phyloP scores from a whole-genome alignment of 1,140 invertebrate genomes.

The Papilio polyxenes region DNA sequence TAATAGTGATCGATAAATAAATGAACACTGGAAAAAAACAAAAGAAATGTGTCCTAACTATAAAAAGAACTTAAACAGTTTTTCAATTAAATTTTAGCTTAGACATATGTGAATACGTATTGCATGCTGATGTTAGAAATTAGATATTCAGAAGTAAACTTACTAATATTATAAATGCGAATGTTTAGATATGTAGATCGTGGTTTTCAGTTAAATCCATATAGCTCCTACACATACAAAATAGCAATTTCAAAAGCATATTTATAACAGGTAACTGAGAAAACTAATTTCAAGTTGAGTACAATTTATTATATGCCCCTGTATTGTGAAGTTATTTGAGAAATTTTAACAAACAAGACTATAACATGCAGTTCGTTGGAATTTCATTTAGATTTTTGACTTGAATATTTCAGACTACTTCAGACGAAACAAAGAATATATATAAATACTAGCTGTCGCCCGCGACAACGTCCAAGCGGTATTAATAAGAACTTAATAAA shows the following conservation, averaged over 20 bases:
- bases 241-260: background rate
- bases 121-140: no score
- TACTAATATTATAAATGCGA: no score
- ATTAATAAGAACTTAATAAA: no score
- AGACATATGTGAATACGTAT: no score
- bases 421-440: background rate
- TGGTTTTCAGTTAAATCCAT: no score
- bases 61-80: no score
- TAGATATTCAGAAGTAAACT: no score
- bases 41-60: no score
- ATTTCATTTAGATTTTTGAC: slow-evolving; percentile 30
- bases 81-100: no score
- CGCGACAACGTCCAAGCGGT: no score
- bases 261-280: background rate
- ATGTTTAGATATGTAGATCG: no score
- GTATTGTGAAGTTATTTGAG: slow-evolving; percentile 24
- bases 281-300: slow-evolving; percentile 24
- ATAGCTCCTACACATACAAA: background rate
- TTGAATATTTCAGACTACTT: background rate
- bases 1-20: background rate
- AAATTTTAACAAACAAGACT: slow-evolving; percentile 27
- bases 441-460: background rate
- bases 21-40: background rate
- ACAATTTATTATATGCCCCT: slow-evolving; percentile 18
- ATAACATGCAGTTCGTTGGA: slow-evolving; percentile 27